Evolutionary conservation across 2,113 vertebrate species (phyloP).

Genomic region (Saguinus midas): DNA sequence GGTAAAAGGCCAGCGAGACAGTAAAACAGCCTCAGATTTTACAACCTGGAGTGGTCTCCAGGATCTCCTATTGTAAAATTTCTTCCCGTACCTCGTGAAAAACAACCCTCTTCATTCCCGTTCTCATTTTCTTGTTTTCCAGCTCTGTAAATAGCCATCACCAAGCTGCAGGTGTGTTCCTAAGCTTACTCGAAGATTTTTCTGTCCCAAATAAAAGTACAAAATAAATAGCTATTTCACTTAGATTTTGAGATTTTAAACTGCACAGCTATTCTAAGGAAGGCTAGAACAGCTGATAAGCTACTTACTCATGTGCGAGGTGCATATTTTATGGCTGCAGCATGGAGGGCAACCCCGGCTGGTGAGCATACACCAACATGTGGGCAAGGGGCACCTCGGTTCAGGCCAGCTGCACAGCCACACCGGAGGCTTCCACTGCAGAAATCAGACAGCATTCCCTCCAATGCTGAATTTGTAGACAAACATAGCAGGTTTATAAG

Average conservation of each 20-base stretch:
- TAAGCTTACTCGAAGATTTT: constrained; percentile 37
- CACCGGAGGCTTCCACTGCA: constrained; percentile 45
- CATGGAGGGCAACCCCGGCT: constrained; percentile 50
- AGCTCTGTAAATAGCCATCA: neutral
- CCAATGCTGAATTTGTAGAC: constrained; percentile 36
- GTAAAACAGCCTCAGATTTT: neutral
- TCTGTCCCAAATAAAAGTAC: constrained; percentile 22
- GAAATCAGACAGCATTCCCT: constrained; percentile 62
- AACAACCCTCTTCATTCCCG: neutral
- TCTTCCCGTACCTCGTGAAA: neutral
- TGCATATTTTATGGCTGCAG: constrained; percentile 46
- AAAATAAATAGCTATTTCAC: constrained; percentile 36
- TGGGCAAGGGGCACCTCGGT: neutral
- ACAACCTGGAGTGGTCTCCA: neutral
- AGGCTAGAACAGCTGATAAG: constrained; percentile 52
- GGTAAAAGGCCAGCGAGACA: neutral
- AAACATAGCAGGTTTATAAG: constrained; percentile 56
- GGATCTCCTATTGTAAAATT: neutral
- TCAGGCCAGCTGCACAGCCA: constrained; percentile 19
- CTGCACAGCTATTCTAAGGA: constrained; percentile 48
- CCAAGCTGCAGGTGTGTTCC: neutral
- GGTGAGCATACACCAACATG: constrained; percentile 60
- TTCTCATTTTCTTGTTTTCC: neutral
- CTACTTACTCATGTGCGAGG: constrained; percentile 66
- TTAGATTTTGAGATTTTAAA: neutral